These are phyloP conservation scores for Galeopterus variegatus DNA, from an alignment of 2,113 vertebrate genomes.

Conservation along the genomic window DNA sequence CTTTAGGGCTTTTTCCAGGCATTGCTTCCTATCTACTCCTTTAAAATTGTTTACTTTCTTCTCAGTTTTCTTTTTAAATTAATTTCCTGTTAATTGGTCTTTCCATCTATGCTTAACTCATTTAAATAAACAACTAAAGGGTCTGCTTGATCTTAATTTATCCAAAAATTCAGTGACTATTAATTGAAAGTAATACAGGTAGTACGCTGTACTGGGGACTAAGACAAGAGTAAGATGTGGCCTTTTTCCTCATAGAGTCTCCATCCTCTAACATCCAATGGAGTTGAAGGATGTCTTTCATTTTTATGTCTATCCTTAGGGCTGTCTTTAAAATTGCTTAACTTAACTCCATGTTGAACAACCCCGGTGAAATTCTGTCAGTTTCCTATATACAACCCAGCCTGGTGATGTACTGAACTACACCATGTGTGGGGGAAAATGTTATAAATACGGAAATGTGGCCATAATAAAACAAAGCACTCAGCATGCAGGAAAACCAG, in stretches of 20 bases:
- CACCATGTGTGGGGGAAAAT: neutral
- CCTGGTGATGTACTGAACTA: neutral
- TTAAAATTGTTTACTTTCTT: neutral
- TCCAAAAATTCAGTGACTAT: neutral
- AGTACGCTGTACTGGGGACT: neutral
- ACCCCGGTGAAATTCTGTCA: neutral
- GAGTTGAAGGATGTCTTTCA: neutral
- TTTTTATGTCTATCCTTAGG: neutral
- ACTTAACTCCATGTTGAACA: neutral
- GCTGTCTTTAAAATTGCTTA: neutral
- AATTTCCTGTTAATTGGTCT: neutral
- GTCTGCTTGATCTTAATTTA: neutral
- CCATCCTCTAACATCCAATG: neutral
- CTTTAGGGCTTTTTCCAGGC: neutral
- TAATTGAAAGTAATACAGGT: neutral
- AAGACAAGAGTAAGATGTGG: neutral
- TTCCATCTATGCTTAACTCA: neutral
- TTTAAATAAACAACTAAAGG: neutral
- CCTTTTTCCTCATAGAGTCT: neutral
- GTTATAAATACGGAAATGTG: neutral
- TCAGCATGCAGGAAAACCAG: neutral
- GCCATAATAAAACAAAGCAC: neutral
- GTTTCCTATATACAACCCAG: neutral
- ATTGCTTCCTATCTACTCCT: neutral
- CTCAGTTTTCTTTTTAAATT: neutral